Conservation (phyloP, 2,888 invertebrate species). For the Apoda limacodes region DNA sequence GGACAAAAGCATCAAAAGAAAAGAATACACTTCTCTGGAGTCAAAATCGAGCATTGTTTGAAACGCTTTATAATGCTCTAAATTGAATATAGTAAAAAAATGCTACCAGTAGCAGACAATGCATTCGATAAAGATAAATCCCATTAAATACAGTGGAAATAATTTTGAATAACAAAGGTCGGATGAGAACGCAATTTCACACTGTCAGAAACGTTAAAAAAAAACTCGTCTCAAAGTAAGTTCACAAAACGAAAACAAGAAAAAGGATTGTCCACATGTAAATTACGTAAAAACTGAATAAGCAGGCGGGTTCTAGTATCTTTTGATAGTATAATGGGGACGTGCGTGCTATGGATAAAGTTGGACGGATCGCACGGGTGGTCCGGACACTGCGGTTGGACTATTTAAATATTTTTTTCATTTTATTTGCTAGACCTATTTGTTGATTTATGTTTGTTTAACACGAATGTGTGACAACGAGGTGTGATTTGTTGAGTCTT, state of each 20-base stretch:
- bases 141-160: conserved; percentile 37
- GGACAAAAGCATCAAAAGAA: too few relatives aligned
- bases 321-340: conserved; percentile 57
- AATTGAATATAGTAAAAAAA: too few relatives aligned
- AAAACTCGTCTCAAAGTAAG: conserved; percentile 22
- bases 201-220: conserved; percentile 21
- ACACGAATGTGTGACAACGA: conserved; percentile 56
- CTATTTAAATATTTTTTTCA: conserved; percentile 59
- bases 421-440: conserved; percentile 56
- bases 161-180: conserved; percentile 29
- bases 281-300: conserved; percentile 55
- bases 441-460: conserved; percentile 60
- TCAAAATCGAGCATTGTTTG: too few relatives aligned
- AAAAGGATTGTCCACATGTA: conserved; percentile 49
- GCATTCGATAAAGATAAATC: conserved; percentile 45
- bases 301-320: conserved; percentile 40
- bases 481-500: conserved; percentile 54
- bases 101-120: conserved; percentile 44
- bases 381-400: conserved; percentile 37
- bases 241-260: conserved; percentile 26
- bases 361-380: conserved; percentile 53
- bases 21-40: too few relatives aligned
- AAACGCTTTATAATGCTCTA: too few relatives aligned
- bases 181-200: conserved; percentile 39
- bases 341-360: conserved; percentile 47